phyloP scores from a whole-genome alignment of 1,140 invertebrate genomes.

The Caenorhabditis tropicalis region DNA sequence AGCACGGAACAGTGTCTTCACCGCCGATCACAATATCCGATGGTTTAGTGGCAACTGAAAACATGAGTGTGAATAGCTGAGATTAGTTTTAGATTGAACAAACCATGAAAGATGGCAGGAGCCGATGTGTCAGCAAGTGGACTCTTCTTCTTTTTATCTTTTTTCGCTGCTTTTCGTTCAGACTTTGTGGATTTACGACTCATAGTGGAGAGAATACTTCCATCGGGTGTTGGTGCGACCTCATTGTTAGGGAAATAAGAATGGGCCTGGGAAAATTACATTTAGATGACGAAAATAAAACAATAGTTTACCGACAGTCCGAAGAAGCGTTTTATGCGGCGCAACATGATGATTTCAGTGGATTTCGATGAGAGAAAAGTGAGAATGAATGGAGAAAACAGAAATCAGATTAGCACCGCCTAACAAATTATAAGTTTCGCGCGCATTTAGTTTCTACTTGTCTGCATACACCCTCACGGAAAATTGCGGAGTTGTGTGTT shows the following conservation, averaged over 20 bases:
- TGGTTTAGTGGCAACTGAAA: neutral
- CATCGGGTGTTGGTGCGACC: neutral
- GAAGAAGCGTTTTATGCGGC: constrained; percentile 17
- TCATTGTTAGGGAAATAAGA: constrained; percentile 23
- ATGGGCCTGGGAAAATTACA: neutral
- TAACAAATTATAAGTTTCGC: no score
- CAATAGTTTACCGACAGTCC: neutral
- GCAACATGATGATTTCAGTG: neutral
- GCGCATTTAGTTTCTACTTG: no score
- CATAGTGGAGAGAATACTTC: constrained; percentile 4
- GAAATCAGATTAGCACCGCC: no score
- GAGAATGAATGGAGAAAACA: no score
- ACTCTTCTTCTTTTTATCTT: neutral
- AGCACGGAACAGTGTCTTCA: neutral
- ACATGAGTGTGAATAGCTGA: neutral
- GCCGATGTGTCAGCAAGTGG: neutral
- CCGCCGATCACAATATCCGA: neutral
- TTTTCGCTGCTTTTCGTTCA: constrained; percentile 8
- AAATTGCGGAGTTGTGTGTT: no score
- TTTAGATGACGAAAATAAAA: neutral
- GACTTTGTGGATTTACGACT: constrained; percentile 23
- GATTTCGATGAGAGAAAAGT: neutral
- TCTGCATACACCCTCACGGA: no score
- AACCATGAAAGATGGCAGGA: constrained; percentile 8
- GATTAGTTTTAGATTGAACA: neutral